Base-by-base conservation (phyloP, 2,113 vertebrate genomes). In the Triplophysa tibetana region DNA sequence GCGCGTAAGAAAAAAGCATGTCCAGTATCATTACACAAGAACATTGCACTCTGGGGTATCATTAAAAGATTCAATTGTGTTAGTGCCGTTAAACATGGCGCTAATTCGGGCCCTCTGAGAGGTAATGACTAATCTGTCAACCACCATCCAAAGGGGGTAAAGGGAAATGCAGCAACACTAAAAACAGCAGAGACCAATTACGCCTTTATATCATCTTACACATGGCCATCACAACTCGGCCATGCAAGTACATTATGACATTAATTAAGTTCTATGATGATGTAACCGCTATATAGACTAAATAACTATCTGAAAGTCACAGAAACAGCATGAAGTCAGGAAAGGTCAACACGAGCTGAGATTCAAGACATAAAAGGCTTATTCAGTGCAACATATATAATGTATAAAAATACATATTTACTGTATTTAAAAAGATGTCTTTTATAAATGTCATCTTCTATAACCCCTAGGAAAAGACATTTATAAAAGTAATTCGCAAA, bases 11-110 rank as follows among this genome's bases (percentile, higher is more conserved):
- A 79, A 54, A 52, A 80, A 78, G 75, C 72, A 83, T 80, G 78
- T 83, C 81, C 85, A 83, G 79, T 85, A 70, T 83, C 65, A 84
- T 81, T 84, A 83, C 77, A 76, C 81, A 75, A 76, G 82, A 85
- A 83, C 83, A 83, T 82, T 81, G 85, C 85, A 86, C 85, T 86
- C 85, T 86, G 82, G 82, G 85, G 82, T 82, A 84, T 84, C 82
- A 84, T 86, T 86, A 84, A 74, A 70, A 82, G 85, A 86, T 84
- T 83, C 82, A 82, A 83, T 84, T 84, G 85, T 84, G 85, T 83
- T 85, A 84, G 82, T 70, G 82, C 78, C 79, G 85, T 85, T 84
- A 81, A 83, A 77, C 78, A 87, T 82, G 82, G 75, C 73, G 67
- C 78, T 84, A 84, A 84, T 84, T 83, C 72, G 33, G 77, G 80